These are phyloP conservation scores for Clarias magur DNA, from an alignment of 2,113 vertebrate genomes.

Conservation along the genomic window DNA sequence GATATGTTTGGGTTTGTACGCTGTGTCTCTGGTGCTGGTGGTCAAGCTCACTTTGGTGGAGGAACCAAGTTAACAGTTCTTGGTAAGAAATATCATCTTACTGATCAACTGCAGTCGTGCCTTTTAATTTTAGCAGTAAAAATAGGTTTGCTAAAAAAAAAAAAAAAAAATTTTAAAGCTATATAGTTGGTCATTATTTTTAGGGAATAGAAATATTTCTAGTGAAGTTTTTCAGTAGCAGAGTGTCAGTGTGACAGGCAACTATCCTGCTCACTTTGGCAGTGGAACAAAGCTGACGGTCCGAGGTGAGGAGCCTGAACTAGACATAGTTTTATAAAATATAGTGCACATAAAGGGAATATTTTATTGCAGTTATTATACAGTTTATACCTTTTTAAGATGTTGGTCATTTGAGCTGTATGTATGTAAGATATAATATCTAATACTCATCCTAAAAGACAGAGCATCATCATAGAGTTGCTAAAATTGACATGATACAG, in stretches of 20 bases:
- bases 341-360: too few relatives aligned
- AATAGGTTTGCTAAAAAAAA: not conserved
- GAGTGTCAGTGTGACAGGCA: conserved; percentile 68
- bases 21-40: conserved; percentile 28
- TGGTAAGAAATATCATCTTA: conserved; percentile 60
- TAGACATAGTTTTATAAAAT: not conserved
- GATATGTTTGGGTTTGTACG: not conserved
- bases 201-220: not conserved
- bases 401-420: not conserved
- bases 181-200: not conserved
- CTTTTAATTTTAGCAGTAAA: not conserved
- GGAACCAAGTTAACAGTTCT: conserved; percentile 71
- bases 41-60: conserved; percentile 59
- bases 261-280: conserved; percentile 68
- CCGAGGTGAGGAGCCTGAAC: conserved; percentile 62
- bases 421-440: too few relatives aligned
- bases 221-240: conserved; percentile 64
- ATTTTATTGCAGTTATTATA: too few relatives aligned
- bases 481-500: not conserved
- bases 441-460: not conserved
- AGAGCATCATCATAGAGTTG: not conserved
- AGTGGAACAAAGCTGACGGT: conserved; percentile 73
- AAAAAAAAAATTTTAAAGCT: too few relatives aligned
- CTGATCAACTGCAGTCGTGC: not conserved
- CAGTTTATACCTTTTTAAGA: not conserved